phyloP scores from a whole-genome alignment of 1,140 invertebrate genomes.

The Rhopalosiphum padi region DNA sequence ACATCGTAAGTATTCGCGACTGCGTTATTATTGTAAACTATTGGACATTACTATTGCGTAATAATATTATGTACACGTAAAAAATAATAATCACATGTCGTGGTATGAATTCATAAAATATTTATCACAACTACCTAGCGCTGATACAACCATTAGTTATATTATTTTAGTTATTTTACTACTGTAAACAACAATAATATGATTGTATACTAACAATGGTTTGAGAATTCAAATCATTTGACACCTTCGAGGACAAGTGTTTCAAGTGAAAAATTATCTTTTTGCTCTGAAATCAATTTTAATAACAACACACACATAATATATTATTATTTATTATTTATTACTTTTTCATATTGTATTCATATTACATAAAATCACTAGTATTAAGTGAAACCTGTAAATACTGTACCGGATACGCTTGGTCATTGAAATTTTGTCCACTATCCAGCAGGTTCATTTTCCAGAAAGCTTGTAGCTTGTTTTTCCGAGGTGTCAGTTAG shows the following conservation, averaged over 20 bases:
- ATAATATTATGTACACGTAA: background rate
- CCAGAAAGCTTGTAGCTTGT: background rate
- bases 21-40: background rate
- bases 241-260: background rate
- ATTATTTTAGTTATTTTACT: background rate
- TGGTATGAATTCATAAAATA: background rate
- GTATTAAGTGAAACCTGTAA: background rate
- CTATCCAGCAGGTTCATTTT: too few relatives aligned
- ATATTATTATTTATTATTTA: background rate
- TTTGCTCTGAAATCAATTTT: constrained; percentile 32
- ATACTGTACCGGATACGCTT: background rate
- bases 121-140: background rate
- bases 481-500: background rate
- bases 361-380: background rate
- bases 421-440: background rate
- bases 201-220: constrained; percentile 33
- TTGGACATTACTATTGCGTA: background rate
- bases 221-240: constrained; percentile 15
- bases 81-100: constrained; percentile 1
- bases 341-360: background rate
- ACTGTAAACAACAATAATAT: background rate
- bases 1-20: background rate
- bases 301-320: background rate
- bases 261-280: constrained; percentile 35
- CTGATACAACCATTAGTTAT: background rate